A percentile compares a stretch with the other conserved stretches of the same genome.
Evolutionary conservation across 2,888 invertebrate species (phyloP).

Genomic region (Sarcophaga variegata): DNA sequence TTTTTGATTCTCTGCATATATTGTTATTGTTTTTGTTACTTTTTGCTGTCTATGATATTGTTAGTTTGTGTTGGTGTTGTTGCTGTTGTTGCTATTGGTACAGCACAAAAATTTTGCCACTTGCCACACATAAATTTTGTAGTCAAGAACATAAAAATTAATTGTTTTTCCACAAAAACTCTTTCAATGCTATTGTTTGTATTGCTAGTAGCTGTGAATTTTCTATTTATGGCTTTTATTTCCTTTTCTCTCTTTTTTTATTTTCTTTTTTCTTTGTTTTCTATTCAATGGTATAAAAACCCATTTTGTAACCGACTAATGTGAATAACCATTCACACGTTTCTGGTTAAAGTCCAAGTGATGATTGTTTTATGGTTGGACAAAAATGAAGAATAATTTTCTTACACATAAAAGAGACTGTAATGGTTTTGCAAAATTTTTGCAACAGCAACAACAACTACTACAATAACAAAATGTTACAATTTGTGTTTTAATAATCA

Average conservation of each 20-base stretch:
- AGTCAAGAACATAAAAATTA: conserved; percentile 51
- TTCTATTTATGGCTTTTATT: conserved; percentile 30
- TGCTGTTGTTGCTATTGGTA: neutral
- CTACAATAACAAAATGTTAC: neutral
- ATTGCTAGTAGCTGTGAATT: conserved; percentile 22
- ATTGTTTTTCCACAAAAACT: conserved; percentile 59
- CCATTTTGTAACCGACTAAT: conserved; percentile 5
- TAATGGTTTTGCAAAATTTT: neutral
- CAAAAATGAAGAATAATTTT: neutral
- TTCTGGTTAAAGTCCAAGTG: neutral
- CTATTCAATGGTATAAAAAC: neutral
- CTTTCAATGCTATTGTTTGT: conserved; percentile 33
- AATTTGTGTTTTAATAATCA: neutral
- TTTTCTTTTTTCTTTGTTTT: neutral
- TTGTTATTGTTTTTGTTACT: too few relatives aligned
- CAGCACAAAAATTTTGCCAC: conserved; percentile 28
- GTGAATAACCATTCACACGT: neutral
- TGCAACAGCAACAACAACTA: neutral
- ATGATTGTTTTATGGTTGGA: conserved; percentile 23
- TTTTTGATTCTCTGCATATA: neutral
- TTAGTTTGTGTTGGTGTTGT: conserved; percentile 5
- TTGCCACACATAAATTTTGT: conserved; percentile 49
- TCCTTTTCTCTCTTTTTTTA: neutral
- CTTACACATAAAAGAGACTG: neutral
- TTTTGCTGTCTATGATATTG: neutral